Base-by-base conservation (phyloP, 2,113 vertebrate genomes). In the Orthochromis indermauri region DNA sequence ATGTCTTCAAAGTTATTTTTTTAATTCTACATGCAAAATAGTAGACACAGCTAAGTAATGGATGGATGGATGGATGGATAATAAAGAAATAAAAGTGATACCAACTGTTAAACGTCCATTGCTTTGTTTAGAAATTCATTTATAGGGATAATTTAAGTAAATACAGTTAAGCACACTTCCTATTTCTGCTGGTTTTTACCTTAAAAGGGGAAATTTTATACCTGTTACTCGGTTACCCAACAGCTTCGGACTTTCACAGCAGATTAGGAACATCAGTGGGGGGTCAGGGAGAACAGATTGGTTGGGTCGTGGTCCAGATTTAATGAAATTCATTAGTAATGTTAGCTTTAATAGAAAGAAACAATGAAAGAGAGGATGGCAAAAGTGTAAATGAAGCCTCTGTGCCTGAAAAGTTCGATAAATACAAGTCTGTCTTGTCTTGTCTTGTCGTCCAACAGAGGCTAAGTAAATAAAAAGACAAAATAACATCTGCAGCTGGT, bases 21-120 rank as follows among this genome's bases (percentile, higher is more conserved):
- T 7, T 7, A 0, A n/a, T 66, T 66, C 31, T 37, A 37, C 0
- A 37, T 21, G 19, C 1, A 13, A 35, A 66, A n/a, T 68, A 35
- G 59, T 37, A 68, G 63, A 66, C 61, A 66, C 33, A 8, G 59
- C 17, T 12, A 66, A 66, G 31, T 66, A 7, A 37, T 66, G 59
- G 2, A 19, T 59, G 35, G 0, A 8, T 33, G 33, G 0, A 45
- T 45, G 6, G 8, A 61, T 19, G 16, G 16, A 33, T 35, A 63
- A 1, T 35, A 5, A 66, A 12, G 31, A n/a, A 66, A 66, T 66
- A 35, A 35, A 66, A 66, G 31, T 8, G 31, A 66, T 66, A 37
- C 61, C 1, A 8, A 24, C 37, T 45, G 13, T 45, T 73, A 73
- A 45, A 26, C 8, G 2, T 26, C 4, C 8, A 26, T 17, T 73